phyloP scores from a whole-genome alignment of 2,113 vertebrate species.

The Oncorhynchus nerka region DNA sequence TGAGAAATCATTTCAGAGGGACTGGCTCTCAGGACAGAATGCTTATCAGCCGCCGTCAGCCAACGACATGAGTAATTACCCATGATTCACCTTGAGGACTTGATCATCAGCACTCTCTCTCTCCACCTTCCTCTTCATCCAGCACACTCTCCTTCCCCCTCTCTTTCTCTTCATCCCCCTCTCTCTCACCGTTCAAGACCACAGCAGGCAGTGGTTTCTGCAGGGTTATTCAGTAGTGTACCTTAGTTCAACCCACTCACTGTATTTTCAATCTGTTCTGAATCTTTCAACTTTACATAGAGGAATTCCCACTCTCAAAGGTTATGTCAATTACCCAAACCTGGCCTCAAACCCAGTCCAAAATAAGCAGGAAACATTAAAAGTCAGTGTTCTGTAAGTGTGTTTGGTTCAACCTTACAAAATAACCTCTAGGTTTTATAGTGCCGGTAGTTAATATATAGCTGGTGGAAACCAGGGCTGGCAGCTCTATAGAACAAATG shows the following conservation, averaged over 20 bases:
- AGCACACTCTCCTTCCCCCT: background rate
- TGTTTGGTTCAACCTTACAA: conserved; percentile 40
- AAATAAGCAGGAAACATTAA: conserved; percentile 22
- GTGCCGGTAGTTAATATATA: conserved; percentile 61
- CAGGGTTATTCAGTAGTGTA: background rate
- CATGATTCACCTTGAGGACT: conserved; percentile 93
- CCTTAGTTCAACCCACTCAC: background rate
- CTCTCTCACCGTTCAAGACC: conserved; percentile 1
- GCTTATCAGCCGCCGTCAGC: conserved; percentile 87
- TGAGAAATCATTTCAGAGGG: conserved; percentile 92
- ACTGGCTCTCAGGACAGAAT: conserved; percentile 85
- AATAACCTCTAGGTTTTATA: conserved; percentile 38
- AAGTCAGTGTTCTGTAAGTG: background rate
- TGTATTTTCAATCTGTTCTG: background rate
- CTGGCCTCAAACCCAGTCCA: conserved; percentile 31
- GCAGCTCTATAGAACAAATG: conserved; percentile 75
- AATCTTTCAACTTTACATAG: background rate
- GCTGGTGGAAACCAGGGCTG: conserved; percentile 70
- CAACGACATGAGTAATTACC: conserved; percentile 94
- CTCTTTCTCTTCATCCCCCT: background rate
- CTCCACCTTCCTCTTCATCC: background rate
- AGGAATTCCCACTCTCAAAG: background rate
- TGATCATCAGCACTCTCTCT: conserved; percentile 61
- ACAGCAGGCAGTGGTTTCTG: background rate
- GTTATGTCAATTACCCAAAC: conserved; percentile 31